Evolutionary conservation across 2,113 vertebrate species (phyloP), one percentile per base, ranked within the genome.

Genomic region (Todiramphus saurophagus): DNA sequence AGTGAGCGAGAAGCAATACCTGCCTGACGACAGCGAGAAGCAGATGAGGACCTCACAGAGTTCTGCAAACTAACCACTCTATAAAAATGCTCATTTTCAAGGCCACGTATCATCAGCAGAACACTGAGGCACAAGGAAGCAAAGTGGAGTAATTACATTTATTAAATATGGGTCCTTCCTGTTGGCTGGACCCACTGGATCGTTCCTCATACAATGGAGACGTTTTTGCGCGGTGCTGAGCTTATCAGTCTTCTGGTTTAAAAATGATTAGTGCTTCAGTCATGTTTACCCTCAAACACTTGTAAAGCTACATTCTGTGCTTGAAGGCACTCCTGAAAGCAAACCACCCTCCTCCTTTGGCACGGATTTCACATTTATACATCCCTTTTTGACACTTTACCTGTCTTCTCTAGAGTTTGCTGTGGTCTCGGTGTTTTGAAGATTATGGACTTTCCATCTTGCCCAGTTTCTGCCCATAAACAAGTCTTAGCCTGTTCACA

Each of bases 301-400:
- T 46, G 44, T 31, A 43, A 39, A 69, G 43, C 46, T 3, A 16
- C 18, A 39, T 59, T n/a, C 16, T 56, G 33, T 33, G 7, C 69
- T 69, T 86, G 72, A 86, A 92, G 24, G 72, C 60, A 33, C 37
- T 93, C 24, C 67, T 62, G 53, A 80, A 85, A 41, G 59, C 77
- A 82, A 94, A 43, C 21, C 44, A 46, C 37, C 31, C 37, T 76
- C 41, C 51, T 84, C n/a, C 68, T 77, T 70, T 53, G 31, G 56
- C 53, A 4, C 2, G 24, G 23, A 48, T 33, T 56, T 88, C 5
- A 2, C 50, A 66, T 66, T 80, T 76, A 31, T 69, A 33, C 5
- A 1, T 8, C 2, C 31, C 5, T 43, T 75, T 84, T 72, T 37
- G 51, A 55, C 83, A 46, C 0, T 0, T 10, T 62, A 33, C 64